Evolutionary conservation across 2,888 invertebrate genomes (phyloP).

Genomic region (Axea sp.): DNA sequence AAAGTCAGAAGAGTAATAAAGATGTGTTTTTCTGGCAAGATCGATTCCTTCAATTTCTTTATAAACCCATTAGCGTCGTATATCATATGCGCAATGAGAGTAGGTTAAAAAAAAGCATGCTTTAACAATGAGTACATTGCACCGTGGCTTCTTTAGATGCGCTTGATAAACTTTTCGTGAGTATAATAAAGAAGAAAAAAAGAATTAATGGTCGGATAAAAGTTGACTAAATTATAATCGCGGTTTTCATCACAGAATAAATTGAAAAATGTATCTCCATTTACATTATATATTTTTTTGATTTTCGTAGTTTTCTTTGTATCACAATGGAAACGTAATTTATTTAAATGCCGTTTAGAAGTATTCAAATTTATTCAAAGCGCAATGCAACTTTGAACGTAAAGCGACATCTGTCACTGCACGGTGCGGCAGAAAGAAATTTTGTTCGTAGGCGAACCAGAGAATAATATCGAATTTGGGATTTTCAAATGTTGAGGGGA

Average conservation of each 20-base stretch:
- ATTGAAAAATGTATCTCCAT: slow-evolving; percentile 13
- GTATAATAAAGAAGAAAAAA: slow-evolving; percentile 1
- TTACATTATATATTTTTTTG: neutral
- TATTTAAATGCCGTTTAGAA: too few relatives aligned
- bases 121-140: slow-evolving; percentile 16
- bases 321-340: slow-evolving; percentile 6
- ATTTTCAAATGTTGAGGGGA: too few relatives aligned
- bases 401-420: too few relatives aligned
- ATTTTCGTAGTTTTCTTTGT: slow-evolving; percentile 3
- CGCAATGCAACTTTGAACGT: too few relatives aligned
- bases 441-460: too few relatives aligned
- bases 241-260: slow-evolving; percentile 30
- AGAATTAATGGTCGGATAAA: slow-evolving; percentile 31
- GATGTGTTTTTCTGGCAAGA: slow-evolving; percentile 46
- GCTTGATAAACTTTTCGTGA: slow-evolving; percentile 11
- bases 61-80: slow-evolving; percentile 48
- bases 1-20: slow-evolving; percentile 48
- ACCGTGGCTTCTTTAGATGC: slow-evolving; percentile 22
- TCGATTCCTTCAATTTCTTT: slow-evolving; percentile 50
- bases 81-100: slow-evolving; percentile 29
- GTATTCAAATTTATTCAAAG: too few relatives aligned
- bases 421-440: too few relatives aligned
- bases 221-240: slow-evolving; percentile 23
- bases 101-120: slow-evolving; percentile 32
- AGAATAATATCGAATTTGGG: too few relatives aligned